Evolutionary conservation across 2,113 vertebrate genomes (phyloP), one percentile per base, ranked within the genome.

Genomic region (Actenoides lindsayi): DNA sequence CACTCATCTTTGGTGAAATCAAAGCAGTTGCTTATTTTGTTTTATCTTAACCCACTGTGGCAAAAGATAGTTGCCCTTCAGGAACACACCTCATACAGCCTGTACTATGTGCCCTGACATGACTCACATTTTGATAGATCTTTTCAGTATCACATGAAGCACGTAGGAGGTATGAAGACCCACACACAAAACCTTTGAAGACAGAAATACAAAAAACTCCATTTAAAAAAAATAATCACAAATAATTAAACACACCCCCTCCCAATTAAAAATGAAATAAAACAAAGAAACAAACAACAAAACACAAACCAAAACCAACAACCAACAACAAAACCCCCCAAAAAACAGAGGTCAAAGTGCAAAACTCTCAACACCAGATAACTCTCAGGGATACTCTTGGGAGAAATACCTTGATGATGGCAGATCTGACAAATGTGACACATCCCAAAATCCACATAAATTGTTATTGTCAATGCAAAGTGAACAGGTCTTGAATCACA

Each of bases 81-180:
- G 83, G 20, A 68, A 28, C 30, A 51, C 4, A 24, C 31, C 21
- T 69, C 35, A 33, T 74, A 76, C 87, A 73, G 8, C 16, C 24
- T 64, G 25, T 51, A n/a, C 14, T 60, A 4, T 17, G 42, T 74
- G 42, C 8, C 50, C 30, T 15, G 3, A 14, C 3, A 9, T 33
- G 35, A 74, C 13, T 3, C 81, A 18, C 46, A 8, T 24, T 84
- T 83, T 51, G 21, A 59, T 74, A 90, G 90, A 44, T 37, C 6
- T 80, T 88, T 64, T 33, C 6, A 11, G 68, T 59, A 42, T 37
- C 16, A 54, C 59, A 14, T 18, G 28, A 42, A 91, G 16, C 19
- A 46, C 1, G 1, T 30, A 63, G n/a, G 68, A 1, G 0, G 24
- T 27, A 39, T 81, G 24, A 28, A 41, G 31, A 20, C 11, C 59